Evolutionary conservation across 2,113 vertebrate species (phyloP).

Genomic region (Pardalotus punctatus): DNA sequence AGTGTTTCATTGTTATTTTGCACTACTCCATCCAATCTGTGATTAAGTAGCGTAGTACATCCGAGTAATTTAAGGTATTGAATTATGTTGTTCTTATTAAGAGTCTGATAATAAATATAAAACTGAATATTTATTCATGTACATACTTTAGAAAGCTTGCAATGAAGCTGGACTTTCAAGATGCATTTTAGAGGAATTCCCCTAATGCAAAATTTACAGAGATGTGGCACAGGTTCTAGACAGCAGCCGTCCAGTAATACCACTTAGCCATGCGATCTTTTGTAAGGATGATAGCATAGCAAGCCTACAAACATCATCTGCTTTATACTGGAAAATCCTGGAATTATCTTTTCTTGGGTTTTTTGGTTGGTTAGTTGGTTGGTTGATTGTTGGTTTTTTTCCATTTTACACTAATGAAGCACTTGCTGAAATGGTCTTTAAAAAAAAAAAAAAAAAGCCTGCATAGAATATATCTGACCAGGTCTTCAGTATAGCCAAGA

Average conservation of each 20-base stretch:
- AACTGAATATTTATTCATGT: neutral
- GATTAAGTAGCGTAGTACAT: neutral
- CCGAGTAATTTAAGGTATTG: neutral
- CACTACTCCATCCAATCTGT: neutral
- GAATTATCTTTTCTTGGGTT: rapidly evolving
- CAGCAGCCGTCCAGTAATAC: neutral
- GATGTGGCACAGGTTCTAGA: neutral
- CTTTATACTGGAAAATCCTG: neutral
- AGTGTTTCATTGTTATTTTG: neutral
- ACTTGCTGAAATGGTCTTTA: neutral
- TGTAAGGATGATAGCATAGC: rapidly evolving
- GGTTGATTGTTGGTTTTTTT: neutral
- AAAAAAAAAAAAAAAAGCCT: neutral
- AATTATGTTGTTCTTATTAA: neutral
- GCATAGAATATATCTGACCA: neutral
- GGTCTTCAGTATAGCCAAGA: neutral
- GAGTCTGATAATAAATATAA: neutral
- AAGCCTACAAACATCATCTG: neutral
- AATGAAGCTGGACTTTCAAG: neutral
- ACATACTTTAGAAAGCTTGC: neutral
- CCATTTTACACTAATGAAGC: neutral
- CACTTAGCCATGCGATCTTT: neutral
- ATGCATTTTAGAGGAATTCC: neutral
- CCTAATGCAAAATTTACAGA: neutral
- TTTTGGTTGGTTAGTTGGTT: rapidly evolving